Conservation (phyloP, 2,888 invertebrate genomes). For the Congeria kusceri region DNA sequence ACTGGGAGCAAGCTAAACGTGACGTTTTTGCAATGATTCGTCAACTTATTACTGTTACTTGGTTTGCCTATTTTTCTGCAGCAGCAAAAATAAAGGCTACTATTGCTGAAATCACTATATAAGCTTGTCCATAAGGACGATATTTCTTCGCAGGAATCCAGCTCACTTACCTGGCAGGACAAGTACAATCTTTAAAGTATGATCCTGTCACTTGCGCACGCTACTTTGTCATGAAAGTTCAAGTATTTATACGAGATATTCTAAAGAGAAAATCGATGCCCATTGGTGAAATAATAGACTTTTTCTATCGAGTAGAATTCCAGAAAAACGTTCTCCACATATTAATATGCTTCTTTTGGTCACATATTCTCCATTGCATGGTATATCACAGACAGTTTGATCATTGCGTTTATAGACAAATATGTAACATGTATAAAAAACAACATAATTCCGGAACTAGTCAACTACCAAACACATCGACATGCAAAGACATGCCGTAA, state of each 20-base stretch:
- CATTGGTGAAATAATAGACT: constrained; percentile 58
- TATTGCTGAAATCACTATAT: constrained; percentile 4
- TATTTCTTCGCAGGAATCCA: constrained; percentile 17
- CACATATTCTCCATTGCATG: constrained; percentile 39
- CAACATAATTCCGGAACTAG: too few species aligned
- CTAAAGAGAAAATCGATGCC: constrained; percentile 39
- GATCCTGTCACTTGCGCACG: constrained; percentile 63
- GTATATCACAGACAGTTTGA: too few species aligned
- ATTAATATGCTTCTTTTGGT: constrained; percentile 62
- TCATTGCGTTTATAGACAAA: too few species aligned
- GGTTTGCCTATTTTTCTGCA: constrained; percentile 40
- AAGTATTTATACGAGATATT: constrained; percentile 47
- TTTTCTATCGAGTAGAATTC: too few species aligned
- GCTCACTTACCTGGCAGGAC: constrained; percentile 4
- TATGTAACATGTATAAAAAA: too few species aligned
- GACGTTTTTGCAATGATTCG: constrained; percentile 59
- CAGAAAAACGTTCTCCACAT: constrained; percentile 62
- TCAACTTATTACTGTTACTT: constrained; percentile 48
- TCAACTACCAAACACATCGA: constrained; percentile 51
- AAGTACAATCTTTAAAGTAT: constrained; percentile 44
- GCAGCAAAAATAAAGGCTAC: constrained; percentile 29
- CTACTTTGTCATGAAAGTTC: constrained; percentile 56
- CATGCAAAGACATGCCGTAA: constrained; percentile 60
- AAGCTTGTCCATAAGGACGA: constrained; percentile 13
- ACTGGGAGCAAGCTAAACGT: constrained; percentile 39